Base-by-base conservation (phyloP, 2,797 vertebrate genomes). In the Bradypodion pumilum region DNA sequence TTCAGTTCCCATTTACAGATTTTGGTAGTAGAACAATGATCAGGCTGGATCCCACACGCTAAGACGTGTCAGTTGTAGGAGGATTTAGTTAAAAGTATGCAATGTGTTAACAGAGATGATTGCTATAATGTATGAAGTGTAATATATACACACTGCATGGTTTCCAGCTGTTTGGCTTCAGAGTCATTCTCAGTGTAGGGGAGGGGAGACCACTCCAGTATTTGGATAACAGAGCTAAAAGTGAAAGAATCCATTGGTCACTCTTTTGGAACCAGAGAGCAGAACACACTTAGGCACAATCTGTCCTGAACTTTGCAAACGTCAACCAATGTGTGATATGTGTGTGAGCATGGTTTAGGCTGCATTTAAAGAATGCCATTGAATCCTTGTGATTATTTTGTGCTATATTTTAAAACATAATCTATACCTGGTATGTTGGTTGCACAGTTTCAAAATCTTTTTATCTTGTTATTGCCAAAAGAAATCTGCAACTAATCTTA, bases 151-250 rank as follows among this genome's bases (percentile, higher is more conserved):
- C 4, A 72, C 0, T 0, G 62, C 80, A 77, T 80, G 81, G 25
- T 70, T 88, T 90, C 87, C 89, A 93, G 87, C 89, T 92, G 86
- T 84, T 90, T 85, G 75, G 21, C 52, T 81, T 88, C 85, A 82
- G n/a, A 83, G 60, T 82, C 82, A 89, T 62, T 85, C 85, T 44
- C 35, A 83, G 69, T 75, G 42, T 77, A 80, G 69, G 19, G 29
- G 37, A 40, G 87, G 83, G 81, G 32, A 86, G 82, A 25, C 13
- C 88, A 87, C 82, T 4, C 46, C 29, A 86, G 70, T 83, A 49
- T 88, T 93, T 83, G 0, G 25, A 80, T 89, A 90, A 84, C 49
- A 15, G 66, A 84, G 46, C 46, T 85, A 84, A 87, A 76, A 19
- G 37, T 82, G 85, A 83, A 75, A 32, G 13, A 83, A 16, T 77